A percentile compares a stretch with the other conserved stretches of the same genome.
Conservation (phyloP, 2,797 vertebrate species). For the Mus spretus region DNA sequence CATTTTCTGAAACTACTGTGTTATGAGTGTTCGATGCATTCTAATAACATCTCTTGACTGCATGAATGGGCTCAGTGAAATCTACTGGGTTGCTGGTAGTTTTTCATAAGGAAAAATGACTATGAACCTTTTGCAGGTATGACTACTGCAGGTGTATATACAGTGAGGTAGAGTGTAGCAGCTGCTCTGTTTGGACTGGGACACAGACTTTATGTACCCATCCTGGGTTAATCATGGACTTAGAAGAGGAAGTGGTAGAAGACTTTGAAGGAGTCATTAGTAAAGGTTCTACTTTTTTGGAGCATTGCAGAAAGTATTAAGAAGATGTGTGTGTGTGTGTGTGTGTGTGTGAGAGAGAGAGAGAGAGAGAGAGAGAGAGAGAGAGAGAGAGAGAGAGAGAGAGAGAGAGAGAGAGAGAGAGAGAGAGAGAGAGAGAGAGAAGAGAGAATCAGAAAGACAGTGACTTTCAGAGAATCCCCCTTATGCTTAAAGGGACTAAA, state of each 20-base stretch:
- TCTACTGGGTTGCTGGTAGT: background rate
- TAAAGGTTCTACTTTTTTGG: conserved; percentile 72
- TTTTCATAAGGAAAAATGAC: background rate
- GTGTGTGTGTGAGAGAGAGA: background rate
- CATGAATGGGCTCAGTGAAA: background rate
- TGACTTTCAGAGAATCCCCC: conserved; percentile 63
- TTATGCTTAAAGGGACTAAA: conserved; percentile 67
- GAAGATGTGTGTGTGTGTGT: background rate
- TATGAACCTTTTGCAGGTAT: background rate
- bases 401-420: background rate
- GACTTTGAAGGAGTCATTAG: conserved; percentile 50
- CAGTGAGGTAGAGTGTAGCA: background rate
- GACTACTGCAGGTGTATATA: background rate
- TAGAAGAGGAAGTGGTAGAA: conserved; percentile 39
- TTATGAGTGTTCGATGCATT: background rate
- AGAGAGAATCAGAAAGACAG: conserved; percentile 37
- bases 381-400: too few relatives aligned
- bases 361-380: background rate
- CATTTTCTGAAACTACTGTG: background rate
- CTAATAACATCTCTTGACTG: background rate
- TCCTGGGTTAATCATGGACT: conserved; percentile 69
- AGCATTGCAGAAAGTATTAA: conserved; percentile 64
- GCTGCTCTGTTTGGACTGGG: conserved; percentile 35
- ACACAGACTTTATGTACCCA: background rate
- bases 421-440: background rate